Conservation (phyloP, 2,888 invertebrate genomes). For the Trichopria drosophilae region DNA sequence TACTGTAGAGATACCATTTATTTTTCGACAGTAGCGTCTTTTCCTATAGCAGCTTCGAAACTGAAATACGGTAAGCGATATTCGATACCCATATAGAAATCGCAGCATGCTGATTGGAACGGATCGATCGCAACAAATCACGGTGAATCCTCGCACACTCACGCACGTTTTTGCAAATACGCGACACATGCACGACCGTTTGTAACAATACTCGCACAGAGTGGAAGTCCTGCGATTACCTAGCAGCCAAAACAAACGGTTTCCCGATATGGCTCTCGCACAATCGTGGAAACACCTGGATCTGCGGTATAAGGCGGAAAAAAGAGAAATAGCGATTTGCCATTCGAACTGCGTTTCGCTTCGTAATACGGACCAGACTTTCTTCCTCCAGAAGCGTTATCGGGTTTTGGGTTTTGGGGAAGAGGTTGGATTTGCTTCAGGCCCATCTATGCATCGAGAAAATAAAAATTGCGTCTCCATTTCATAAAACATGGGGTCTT, state of each 20-base stretch:
- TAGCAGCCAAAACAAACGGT: conserved; percentile 19
- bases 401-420: too few species aligned
- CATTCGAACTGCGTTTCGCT: too few species aligned
- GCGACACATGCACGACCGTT: conserved; percentile 1
- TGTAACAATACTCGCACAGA: conserved; percentile 20
- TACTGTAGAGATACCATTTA: too few species aligned
- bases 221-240: conserved; percentile 9
- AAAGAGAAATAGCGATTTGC: conserved; percentile 12
- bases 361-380: too few species aligned
- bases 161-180: background rate
- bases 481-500: too few species aligned
- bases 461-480: too few species aligned
- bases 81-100: conserved; percentile 14
- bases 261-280: conserved; percentile 26
- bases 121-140: conserved; percentile 17
- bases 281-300: conserved; percentile 28
- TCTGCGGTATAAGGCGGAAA: conserved; percentile 10
- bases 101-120: conserved; percentile 16
- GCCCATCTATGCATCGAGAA: too few species aligned
- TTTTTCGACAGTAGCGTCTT: too few species aligned
- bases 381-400: too few species aligned
- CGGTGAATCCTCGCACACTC: background rate
- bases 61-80: conserved; percentile 23
- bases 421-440: too few species aligned
- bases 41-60: too few species aligned